Conservation (phyloP, 1,140 invertebrate species). For the Schlechtendalia chinensis region DNA sequence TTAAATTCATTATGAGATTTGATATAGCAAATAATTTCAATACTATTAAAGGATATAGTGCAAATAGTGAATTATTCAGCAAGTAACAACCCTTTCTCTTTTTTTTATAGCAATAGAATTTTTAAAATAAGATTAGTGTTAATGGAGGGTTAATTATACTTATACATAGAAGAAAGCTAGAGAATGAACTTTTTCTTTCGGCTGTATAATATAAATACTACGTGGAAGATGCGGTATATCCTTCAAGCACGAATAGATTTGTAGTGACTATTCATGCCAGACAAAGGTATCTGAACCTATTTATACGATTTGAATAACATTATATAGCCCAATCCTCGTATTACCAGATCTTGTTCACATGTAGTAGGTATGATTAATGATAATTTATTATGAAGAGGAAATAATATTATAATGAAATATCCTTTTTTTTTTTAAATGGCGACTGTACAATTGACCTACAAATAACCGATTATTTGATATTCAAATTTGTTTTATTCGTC, state of each 20-base stretch:
- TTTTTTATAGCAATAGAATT: background rate
- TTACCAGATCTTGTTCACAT: background rate
- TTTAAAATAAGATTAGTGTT: conserved; percentile 14
- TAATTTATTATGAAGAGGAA: conserved; percentile 8
- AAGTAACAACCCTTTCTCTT: background rate
- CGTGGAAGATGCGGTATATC: background rate
- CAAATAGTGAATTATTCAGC: background rate
- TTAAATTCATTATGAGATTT: no score
- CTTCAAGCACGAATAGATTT: conserved; percentile 37
- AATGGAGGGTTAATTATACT: conserved; percentile 2
- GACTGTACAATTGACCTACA: background rate
- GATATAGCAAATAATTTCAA: no score
- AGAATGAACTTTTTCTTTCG: conserved; percentile 6
- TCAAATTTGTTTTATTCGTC: background rate
- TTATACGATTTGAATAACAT: conserved; percentile 20
- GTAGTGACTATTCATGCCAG: conserved; percentile 21
- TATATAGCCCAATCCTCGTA: background rate
- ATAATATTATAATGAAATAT: background rate
- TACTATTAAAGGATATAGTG: background rate
- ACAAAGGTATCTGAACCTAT: conserved; percentile 11
- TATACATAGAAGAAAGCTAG: background rate
- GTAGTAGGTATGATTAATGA: conserved; percentile 29
- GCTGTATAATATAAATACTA: no score
- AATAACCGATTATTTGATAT: conserved; percentile 1
- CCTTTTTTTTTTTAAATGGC: background rate